Evolutionary conservation across 2,888 invertebrate species (phyloP), one percentile per base, ranked within the genome.

Genomic region (Brassicogethes aeneus): DNA sequence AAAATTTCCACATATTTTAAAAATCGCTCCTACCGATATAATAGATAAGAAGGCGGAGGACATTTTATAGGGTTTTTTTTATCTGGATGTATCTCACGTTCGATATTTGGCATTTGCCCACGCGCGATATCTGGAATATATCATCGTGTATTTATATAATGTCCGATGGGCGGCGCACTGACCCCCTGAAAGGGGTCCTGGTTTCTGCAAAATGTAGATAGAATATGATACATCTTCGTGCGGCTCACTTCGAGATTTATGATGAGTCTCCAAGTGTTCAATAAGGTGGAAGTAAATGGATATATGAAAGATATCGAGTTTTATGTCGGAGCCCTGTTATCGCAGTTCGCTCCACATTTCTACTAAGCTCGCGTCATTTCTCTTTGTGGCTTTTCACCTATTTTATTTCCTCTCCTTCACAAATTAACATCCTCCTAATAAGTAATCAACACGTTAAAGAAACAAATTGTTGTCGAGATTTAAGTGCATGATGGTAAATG

Each of bases 141-240:
- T 61, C 60, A 60, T 54, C 57, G 45, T 56, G 57, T 56, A 59
- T 59, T 60, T 60, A 58, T 60, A 59, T 56, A 59, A 59, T 58
- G 59, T 58, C 58, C 58, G 54, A 52, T 51, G 52, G 53, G 54
- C 55, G 56, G 54, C 57, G 57, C 3, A 13, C 5, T 10, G 23
- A 13, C 14, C 32, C 32, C 23, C 5, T 50, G 52, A 53, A 54
- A 54, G 56, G 54, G 57, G 57, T 55, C 51, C 53, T 53, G 52
- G 7, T 32, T 53, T 54, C 54, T 55, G 59, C 54, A 57, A 51
- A 58, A 53, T 57, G 56, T 55, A 58, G 59, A 59, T 59, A 58
- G 51, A 52, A 55, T 55, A 54, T 54, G 55, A 56, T 56, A 55
- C 51, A 59, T 59, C 56, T 57, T 53, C 49, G 55, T 52, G 56